phyloP scores from a whole-genome alignment of 2,888 invertebrate species.

The Hybos culiciformis region DNA sequence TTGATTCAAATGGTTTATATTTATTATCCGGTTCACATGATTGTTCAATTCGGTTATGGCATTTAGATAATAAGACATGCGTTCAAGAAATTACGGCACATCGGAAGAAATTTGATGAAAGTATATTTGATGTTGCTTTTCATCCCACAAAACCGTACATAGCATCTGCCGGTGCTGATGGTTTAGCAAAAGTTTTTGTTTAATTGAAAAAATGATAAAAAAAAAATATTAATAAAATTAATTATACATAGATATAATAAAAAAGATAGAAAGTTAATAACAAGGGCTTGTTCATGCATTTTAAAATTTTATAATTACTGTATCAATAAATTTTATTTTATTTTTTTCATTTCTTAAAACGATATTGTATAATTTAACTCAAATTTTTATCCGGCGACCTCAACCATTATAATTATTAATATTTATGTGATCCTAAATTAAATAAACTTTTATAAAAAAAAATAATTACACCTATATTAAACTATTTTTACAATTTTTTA shows the following conservation, averaged over 20 bases:
- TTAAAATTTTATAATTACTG: background rate
- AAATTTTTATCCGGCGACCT: no score
- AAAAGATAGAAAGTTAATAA: slow-evolving; percentile 11
- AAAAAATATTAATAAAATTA: background rate
- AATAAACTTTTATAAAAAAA: no score
- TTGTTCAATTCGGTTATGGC: slow-evolving; percentile 97
- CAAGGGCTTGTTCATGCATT: slow-evolving; percentile 6
- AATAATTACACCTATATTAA: no score
- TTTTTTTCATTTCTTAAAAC: no score
- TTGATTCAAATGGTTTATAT: slow-evolving; percentile 97
- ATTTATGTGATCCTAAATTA: no score
- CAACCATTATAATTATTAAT: no score
- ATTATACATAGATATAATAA: slow-evolving; percentile 7
- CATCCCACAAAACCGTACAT: slow-evolving; percentile 97
- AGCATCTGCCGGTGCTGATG: slow-evolving; percentile 98
- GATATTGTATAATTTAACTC: no score
- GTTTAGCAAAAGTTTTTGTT: slow-evolving; percentile 96
- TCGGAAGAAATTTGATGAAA: slow-evolving; percentile 98
- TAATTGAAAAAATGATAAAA: slow-evolving; percentile 30
- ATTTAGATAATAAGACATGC: slow-evolving; percentile 97
- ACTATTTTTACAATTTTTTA: no score
- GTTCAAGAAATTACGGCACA: slow-evolving; percentile 99
- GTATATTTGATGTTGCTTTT: slow-evolving; percentile 97
- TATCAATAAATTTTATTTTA: slow-evolving; percentile 9
- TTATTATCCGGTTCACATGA: slow-evolving; percentile 97